Evolutionary conservation across 2,888 invertebrate species (phyloP), one percentile per base, ranked within the genome.

Genomic region (Theretra japonica): DNA sequence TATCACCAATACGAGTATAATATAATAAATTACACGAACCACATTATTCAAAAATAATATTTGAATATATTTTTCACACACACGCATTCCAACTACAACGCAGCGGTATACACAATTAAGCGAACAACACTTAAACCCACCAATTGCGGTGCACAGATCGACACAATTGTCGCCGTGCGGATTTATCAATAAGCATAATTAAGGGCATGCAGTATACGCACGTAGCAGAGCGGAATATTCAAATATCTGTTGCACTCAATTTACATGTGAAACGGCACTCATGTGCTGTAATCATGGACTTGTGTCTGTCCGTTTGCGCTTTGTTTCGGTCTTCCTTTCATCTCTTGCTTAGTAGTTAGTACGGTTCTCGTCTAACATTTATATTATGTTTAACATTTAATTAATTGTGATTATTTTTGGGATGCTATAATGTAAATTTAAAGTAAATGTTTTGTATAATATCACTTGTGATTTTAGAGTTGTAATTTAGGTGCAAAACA

Each of bases 201-300:
- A 65, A 65, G 65, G 48, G 48, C 65, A 48, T 41, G 65, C 41
- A 15, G 21, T 41, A 41, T 5, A 48, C 23, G 65, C 48, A 48
- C 65, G 65, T 65, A 65, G 5, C 23, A 17, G 41, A 70, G 58
- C 72, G 53, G 68, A 72, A 59, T 72, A 72, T 72, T 72, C 69
- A 72, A 72, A 72, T 69, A 69, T 68, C 28, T 69, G 71, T 68
- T 72, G 60, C 72, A 60, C 69, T 73, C 41, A 77, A 79, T 78
- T 79, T 77, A 75, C 79, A 78, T 79, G 75, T 77, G 78, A 78
- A 79, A 78, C 77, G 78, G 75, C 75, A 75, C 76, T 75, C 77
- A 75, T 75, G 74, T 73, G 73, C 62, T 68, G 76, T 76, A 77
- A 76, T 77, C 69, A 75, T 70, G 71, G 71, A 75, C 73, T 72